Base-by-base conservation (phyloP, 2,888 invertebrate genomes). In the Smittia aterrima region DNA sequence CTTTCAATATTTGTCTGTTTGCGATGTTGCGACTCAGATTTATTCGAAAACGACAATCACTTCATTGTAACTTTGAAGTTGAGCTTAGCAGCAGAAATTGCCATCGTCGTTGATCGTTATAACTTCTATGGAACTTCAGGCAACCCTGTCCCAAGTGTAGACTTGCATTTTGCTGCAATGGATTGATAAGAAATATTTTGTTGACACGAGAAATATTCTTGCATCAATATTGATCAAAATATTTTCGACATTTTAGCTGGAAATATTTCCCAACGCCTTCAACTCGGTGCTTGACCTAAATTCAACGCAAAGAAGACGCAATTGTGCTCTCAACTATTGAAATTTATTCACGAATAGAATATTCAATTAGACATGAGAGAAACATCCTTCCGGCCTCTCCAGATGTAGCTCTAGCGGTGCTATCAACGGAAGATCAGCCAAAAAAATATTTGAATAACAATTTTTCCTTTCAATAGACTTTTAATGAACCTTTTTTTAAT, bases 311-410 rank as follows among this genome's bases (percentile, higher is more conserved):
- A 47, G 16, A 47, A 47, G 47, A 47, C 47, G 47, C 47, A 47
- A 47, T 13, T n/a, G n/a, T n/a, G n/a, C n/a, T n/a, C n/a, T n/a
- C n/a, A 47, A 6, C 47, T 47, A 13, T n/a, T n/a, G 11, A 32
- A 47, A 47, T 47, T 47, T 47, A 47, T 47, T 47, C 47, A 47
- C 11, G 16, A 47, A 47, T 47, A 47, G n/a, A 47, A 47, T 47
- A 47, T 47, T n/a, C 47, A 47, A 47, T 32, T 32, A 3, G 47
- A 47, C 4, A 13, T n/a, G 16, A 47, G n/a, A 47, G n/a, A 47
- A 16, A 68, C 68, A 68, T 68, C 47, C 68, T 68, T 68, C 68
- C 68, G 68, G 41, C 41, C 11, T 11, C 2, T 2, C 11, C 47
- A 47, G 47, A 47, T 47, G 47, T 16, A 16, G n/a, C 47, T n/a